Evolutionary conservation across 2,113 vertebrate species (phyloP), one percentile per base, ranked within the genome.

Genomic region (Podiceps cristatus): DNA sequence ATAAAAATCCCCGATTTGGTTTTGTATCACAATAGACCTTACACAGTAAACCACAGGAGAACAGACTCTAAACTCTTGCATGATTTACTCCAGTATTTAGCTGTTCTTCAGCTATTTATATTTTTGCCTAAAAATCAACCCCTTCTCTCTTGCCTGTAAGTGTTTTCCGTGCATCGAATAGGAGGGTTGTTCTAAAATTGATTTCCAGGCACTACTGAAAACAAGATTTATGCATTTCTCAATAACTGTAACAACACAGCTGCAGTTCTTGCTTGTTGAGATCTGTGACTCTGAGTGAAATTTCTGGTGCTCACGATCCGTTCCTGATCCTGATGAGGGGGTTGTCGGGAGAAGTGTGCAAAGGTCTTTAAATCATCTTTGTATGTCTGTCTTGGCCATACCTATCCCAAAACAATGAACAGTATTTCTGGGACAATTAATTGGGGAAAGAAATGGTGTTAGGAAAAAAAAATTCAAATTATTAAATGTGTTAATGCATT

Each of bases 61-160:
- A 47, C 8, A 72, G 62, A 19, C 10, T 37, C 19, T 80, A 10
- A 50, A 13, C 14, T 64, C 18, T 35, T 73, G 7, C 0, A 0
- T 75, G 44, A 40, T 44, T 72, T 11, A 28, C 28, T 64, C 29
- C 23, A 69, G 10, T 56, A 56, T 19, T 20, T 47, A 60, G 8
- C 35, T 50, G 11, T 35, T 76, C 29, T 86, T 69, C 9, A 76
- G 25, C 27, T 53, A 71, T 69, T 56, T 55, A 2, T 55, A 13
- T 58, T 76, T 93, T 60, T 93, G 5, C 50, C 24, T 63, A 31
- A 78, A 92, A 81, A 67, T 59, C 50, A 62, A 8, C 13, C 13
- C 5, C 4, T 75, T 50, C 19, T 63, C 8, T 77, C 37, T 92
- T 27, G 13, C 9, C 22, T 83, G 4, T 53, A 24, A 82, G 6